phyloP scores from a whole-genome alignment of 2,113 vertebrate species.

The Synodontis membranacea region DNA sequence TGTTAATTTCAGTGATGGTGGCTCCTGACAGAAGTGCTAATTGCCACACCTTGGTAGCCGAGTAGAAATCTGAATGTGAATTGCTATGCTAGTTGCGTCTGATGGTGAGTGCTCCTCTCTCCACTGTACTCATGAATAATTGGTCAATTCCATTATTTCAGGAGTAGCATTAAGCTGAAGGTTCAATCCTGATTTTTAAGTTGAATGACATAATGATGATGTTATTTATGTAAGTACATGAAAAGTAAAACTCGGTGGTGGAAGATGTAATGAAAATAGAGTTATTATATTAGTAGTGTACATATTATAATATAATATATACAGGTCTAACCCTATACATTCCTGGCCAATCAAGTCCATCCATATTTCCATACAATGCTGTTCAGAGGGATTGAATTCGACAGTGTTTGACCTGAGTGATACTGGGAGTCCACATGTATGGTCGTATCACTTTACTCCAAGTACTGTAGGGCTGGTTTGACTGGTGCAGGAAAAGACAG shows the following conservation, averaged over 20 bases:
- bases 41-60: background rate
- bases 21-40: slow-evolving; percentile 3
- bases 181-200: background rate
- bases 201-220: slow-evolving; percentile 8
- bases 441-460: slow-evolving; percentile 32
- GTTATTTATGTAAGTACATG: slow-evolving; percentile 18
- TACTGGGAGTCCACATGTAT: slow-evolving; percentile 24
- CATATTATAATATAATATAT: too few species aligned
- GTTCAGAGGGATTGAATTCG: slow-evolving; percentile 13
- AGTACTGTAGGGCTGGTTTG: slow-evolving; percentile 15
- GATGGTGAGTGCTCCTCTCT: background rate
- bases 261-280: slow-evolving; percentile 10
- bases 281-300: too few species aligned
- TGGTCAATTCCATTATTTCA: slow-evolving; percentile 11
- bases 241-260: slow-evolving; percentile 3
- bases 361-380: slow-evolving; percentile 36
- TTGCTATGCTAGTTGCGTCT: slow-evolving; percentile 17
- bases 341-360: slow-evolving; percentile 32
- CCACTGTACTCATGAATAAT: background rate
- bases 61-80: slow-evolving; percentile 16
- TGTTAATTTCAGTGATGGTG: slow-evolving; percentile 2
- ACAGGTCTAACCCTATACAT: slow-evolving; percentile 34
- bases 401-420: background rate
- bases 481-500: background rate
- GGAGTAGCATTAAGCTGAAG: slow-evolving; percentile 16